A percentile compares a stretch with the other conserved stretches of the same genome.
Evolutionary conservation across 1,140 invertebrate genomes (phyloP).

Genomic region (Hylaeus volcanicus): DNA sequence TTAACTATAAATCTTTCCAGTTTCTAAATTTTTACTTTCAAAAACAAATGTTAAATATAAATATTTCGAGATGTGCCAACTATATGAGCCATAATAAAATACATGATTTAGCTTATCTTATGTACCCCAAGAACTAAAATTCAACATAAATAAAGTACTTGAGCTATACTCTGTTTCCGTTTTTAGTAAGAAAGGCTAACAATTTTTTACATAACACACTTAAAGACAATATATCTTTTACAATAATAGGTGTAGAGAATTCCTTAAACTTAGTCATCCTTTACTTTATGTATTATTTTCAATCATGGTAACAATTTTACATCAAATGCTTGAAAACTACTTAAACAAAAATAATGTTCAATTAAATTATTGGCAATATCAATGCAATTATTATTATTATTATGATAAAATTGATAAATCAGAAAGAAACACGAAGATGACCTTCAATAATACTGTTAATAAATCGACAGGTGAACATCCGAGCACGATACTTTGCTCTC

Average conservation of each 20-base stretch:
- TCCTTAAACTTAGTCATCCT: neutral
- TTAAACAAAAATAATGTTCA: conserved; percentile 3
- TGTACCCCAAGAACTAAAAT: neutral
- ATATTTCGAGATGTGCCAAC: neutral
- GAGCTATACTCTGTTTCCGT: no score
- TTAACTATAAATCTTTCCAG: neutral
- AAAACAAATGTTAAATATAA: neutral
- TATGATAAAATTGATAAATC: neutral
- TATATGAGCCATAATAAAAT: neutral
- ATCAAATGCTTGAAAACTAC: neutral
- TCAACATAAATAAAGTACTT: neutral
- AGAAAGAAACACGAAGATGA: neutral
- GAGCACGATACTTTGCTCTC: neutral
- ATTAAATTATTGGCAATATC: neutral
- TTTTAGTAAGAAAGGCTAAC: no score
- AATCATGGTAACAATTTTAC: neutral
- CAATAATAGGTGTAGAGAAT: neutral
- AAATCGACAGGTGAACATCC: neutral
- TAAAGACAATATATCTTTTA: neutral
- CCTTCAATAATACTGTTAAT: conserved; percentile 6
- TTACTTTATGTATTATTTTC: neutral
- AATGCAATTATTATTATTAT: neutral
- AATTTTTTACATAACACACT: neutral
- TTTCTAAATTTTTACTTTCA: no score
- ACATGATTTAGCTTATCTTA: neutral